A percentile compares a stretch with the other conserved stretches of the same genome.
Evolutionary conservation across 2,797 vertebrate species (phyloP).

Genomic region (Carcharodon carcharias): DNA sequence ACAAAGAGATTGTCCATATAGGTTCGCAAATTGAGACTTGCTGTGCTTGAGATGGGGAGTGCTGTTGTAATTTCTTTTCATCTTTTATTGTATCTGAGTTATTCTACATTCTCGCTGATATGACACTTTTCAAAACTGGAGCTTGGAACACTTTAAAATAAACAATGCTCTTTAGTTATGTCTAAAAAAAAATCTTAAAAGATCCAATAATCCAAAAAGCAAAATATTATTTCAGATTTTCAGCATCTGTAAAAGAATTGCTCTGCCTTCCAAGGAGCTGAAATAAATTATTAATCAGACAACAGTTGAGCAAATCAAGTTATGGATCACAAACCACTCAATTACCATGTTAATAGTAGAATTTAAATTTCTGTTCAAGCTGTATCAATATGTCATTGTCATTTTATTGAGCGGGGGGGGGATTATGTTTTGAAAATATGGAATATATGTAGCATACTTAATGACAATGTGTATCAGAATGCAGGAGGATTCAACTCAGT

Average conservation of each 20-base stretch:
- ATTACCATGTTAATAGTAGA: background rate
- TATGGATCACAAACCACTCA: background rate
- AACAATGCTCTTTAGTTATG: background rate
- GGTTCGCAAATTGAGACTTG: background rate
- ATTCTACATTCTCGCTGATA: background rate
- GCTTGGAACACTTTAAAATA: background rate
- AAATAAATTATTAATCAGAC: background rate
- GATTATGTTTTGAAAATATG: background rate
- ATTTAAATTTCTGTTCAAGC: background rate
- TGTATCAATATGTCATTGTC: background rate
- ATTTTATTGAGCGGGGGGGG: no score
- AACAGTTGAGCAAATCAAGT: background rate
- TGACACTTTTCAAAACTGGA: background rate
- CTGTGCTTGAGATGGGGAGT: background rate
- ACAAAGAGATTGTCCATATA: background rate
- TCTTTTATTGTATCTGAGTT: background rate
- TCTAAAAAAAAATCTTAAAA: background rate
- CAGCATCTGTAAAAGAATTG: no score
- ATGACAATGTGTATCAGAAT: no score
- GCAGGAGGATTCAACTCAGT: background rate
- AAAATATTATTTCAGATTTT: no score
- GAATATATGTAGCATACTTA: background rate
- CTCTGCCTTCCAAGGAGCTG: background rate
- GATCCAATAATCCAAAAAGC: background rate
- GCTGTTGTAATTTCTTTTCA: background rate